Evolutionary conservation across 2,113 vertebrate species (phyloP).

Genomic region (Bettongia penicillata): DNA sequence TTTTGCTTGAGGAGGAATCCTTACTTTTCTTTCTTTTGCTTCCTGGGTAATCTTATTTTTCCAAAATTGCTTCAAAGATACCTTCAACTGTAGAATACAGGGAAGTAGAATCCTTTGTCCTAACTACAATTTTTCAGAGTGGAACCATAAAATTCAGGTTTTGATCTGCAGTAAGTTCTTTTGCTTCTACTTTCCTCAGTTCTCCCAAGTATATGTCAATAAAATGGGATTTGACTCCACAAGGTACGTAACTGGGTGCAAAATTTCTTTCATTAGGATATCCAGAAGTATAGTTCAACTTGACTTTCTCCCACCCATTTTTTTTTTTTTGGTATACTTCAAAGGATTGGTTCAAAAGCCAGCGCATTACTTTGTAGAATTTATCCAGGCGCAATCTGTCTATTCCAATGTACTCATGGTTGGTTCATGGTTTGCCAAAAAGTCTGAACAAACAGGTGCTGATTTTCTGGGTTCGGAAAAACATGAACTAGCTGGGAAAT

Average conservation of each 20-base stretch:
- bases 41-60: slow-evolving; percentile 82
- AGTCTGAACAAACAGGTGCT: slow-evolving; percentile 88
- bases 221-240: slow-evolving; percentile 90
- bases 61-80: slow-evolving; percentile 90
- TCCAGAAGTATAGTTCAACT: slow-evolving; percentile 80
- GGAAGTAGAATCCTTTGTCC: slow-evolving; percentile 86
- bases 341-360: slow-evolving; percentile 69
- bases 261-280: slow-evolving; percentile 84
- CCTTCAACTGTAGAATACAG: slow-evolving; percentile 83
- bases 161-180: slow-evolving; percentile 92
- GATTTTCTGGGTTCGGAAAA: too few species aligned
- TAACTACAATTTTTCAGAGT: slow-evolving; percentile 90
- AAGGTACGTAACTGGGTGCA: slow-evolving; percentile 85
- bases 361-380: slow-evolving; percentile 84
- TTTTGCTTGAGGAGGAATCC: not conserved
- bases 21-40: slow-evolving; percentile 27
- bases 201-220: slow-evolving; percentile 93
- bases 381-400: slow-evolving; percentile 91
- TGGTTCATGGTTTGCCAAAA: slow-evolving; percentile 93
- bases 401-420: slow-evolving; percentile 92
- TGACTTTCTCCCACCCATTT: slow-evolving; percentile 72
- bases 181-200: slow-evolving; percentile 87
- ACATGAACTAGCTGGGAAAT: too few species aligned
- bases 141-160: slow-evolving; percentile 91
- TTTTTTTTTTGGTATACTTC: not conserved